Base-by-base conservation (phyloP, 2,797 vertebrate genomes). In the Muraenolepis orangiensis region DNA sequence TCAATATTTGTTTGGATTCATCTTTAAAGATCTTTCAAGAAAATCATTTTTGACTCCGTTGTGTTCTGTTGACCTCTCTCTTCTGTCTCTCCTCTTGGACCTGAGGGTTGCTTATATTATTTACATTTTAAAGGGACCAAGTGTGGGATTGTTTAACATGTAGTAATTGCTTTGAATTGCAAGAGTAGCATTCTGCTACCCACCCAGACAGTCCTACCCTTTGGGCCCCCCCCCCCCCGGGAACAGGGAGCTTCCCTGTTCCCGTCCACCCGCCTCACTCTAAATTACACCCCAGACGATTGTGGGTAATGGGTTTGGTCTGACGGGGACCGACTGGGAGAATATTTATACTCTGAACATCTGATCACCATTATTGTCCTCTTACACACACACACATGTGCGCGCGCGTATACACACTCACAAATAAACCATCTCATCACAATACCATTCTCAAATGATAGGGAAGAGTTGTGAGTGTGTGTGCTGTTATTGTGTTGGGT, bases 221-320 rank as follows among this genome's bases (percentile, higher is more conserved):
- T 18, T 57, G 46, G 20, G 46, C 6, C 8, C 20, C 51, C 51
- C n/a, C 51, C 51, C 20, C 36, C 10, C 36, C 36, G 51, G n/a
- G 51, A 57, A 57, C 16, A 18, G 46, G 20, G 51, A 57, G n/a
- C 20, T 2, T 42, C 40, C 40, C 13, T 23, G 51, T 18, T 51
- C 18, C 42, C 26, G 61, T 66, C 8, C 20, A 31, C 68, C 68
- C 13, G 5, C 36, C 31, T 36, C 29, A 26, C 64, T 26, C 64
- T 30, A 29, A 29, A 66, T 66, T 29, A 66, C 28, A 29, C 28
- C 11, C 64, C 64, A 29, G 26, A 6, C 26, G 29, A 29, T 30
- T 29, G 38, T 71, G 70, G 36, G 70, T 71, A 29, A 34, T 69
- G 1, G 31, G n/a, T 69, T 32, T 32, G 69, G 69, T 70, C 69